A percentile compares a stretch with the other conserved stretches of the same genome.
phyloP scores from a whole-genome alignment of 2,113 vertebrate genomes.

The Galemys pyrenaicus region DNA sequence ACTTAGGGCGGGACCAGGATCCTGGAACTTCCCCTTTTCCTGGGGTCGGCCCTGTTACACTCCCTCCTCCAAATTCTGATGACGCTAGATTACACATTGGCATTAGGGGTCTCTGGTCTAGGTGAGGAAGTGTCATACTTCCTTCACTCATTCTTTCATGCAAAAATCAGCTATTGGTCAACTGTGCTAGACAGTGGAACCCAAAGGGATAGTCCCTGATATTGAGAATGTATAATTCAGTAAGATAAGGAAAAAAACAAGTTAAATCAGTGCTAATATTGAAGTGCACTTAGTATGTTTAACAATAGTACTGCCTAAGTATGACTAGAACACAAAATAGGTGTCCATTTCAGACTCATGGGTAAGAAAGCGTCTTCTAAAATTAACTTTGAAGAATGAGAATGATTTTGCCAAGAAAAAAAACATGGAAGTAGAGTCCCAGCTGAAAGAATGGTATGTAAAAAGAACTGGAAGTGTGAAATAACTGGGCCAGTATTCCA shows the following conservation, averaged over 20 bases:
- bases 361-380: neutral
- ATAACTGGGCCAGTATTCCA: rapidly evolving
- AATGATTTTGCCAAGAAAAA: neutral
- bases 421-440: neutral
- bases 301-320: neutral
- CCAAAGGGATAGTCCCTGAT: neutral
- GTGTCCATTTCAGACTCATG: neutral
- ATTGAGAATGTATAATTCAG: neutral
- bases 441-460: neutral
- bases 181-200: neutral
- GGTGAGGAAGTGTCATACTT: neutral
- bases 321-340: neutral
- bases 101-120: neutral
- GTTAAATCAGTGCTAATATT: neutral
- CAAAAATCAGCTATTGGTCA: neutral
- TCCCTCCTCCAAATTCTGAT: neutral
- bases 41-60: no score
- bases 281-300: neutral
- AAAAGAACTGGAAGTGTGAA: neutral
- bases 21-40: no score
- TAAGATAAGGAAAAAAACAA: neutral
- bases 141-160: neutral
- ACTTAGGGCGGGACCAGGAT: no score
- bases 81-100: neutral
- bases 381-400: neutral